Base-by-base conservation (phyloP, 1,140 invertebrate genomes). In the Hormaphis cornu region DNA sequence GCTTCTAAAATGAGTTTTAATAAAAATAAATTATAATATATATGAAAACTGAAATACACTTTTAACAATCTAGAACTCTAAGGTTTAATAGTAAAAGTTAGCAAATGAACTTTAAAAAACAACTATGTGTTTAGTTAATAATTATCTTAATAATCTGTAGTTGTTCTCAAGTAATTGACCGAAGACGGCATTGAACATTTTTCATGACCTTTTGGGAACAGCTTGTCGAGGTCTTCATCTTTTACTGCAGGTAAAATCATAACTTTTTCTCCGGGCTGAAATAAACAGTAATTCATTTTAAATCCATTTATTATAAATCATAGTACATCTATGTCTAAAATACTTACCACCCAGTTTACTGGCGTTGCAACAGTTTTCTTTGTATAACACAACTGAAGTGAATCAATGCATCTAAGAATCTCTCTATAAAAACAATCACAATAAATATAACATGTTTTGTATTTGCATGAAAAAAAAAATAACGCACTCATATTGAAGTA, bases 351-450 rank as follows among this genome's bases (percentile, higher is more conserved):
- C 93, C 93, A 95, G 75, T 93, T 89, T 28, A 86, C 91, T 18
- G 93, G 93, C 1, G 93, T 95, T 24, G 93, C 86, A 74, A 91
- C 82, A 48, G 85, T 82, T 72, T 87, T 86, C 50, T 79, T 78
- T 53, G 80, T 82, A 70, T 87, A 85, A 8, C 88, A 89, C 48
- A 96, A 78, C 78, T 94, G 91, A 6, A 97, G 81, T 2, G 92
- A 93, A 79, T 97, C 93, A 70, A 96, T 84, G 8, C 88, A 87
- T 66, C 93, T 83, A 35, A 96, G 76, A 73, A 96, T 90, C 82
- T 96, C 93, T 82, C 92, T 95, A 75, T 50, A 66, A 70, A 54
- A 37, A 18, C 4, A 40, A 33, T 46, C 4, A 6, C 3, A 6
- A 48, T 46, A 20, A 20, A 44, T 35, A 48, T n/a, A n/a, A n/a